Evolutionary conservation across 2,888 invertebrate species (phyloP).

Genomic region (Dryocosmus kuriphilus): DNA sequence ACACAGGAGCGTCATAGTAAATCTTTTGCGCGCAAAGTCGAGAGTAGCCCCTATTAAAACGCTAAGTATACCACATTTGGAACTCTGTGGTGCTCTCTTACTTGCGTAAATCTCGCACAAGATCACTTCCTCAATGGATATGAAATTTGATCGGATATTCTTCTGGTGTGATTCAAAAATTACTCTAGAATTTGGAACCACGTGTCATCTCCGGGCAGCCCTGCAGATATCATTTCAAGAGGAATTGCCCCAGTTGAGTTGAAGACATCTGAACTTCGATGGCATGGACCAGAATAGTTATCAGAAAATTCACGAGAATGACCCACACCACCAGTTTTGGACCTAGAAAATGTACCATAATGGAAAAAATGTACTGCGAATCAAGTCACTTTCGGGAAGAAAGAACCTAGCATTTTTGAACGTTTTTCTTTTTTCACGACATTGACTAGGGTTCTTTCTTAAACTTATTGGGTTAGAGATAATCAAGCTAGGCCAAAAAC

Average conservation of each 20-base stretch:
- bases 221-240: neutral
- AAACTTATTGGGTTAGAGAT: neutral
- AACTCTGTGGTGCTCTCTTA: neutral
- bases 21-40: neutral
- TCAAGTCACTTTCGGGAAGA: neutral
- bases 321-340: no score
- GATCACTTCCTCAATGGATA: no score
- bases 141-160: neutral
- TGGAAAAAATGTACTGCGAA: no score
- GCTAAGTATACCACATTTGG: neutral
- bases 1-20: no score
- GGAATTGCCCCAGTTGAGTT: neutral
- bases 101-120: neutral
- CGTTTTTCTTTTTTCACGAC: neutral
- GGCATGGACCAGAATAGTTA: neutral
- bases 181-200: conserved; percentile 36
- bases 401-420: neutral
- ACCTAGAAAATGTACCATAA: no score
- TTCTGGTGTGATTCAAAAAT: no score
- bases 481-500: neutral
- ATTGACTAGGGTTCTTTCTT: neutral
- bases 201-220: neutral
- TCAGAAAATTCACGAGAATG: neutral
- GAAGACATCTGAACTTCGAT: neutral
- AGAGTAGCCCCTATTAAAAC: neutral